These are phyloP conservation scores for Hemithea aestivaria DNA, from an alignment of 2,888 invertebrate genomes.

Conservation along the genomic window DNA sequence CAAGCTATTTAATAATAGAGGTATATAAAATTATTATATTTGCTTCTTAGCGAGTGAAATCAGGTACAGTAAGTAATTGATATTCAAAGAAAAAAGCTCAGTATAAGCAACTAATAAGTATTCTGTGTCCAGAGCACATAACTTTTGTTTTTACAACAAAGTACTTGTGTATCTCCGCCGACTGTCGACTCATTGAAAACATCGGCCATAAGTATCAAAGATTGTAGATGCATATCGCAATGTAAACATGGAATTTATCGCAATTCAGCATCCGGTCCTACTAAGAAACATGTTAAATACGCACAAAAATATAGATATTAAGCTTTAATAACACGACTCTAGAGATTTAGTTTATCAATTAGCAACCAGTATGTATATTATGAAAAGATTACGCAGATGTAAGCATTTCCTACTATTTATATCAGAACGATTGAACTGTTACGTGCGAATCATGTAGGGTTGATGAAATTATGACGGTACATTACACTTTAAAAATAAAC, in stretches of 20 bases:
- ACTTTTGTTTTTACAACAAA: conserved; percentile 26
- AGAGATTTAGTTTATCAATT: conserved; percentile 53
- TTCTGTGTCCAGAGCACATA: conserved; percentile 1
- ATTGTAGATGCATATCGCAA: conserved; percentile 42
- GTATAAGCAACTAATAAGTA: conserved; percentile 16
- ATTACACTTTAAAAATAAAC: conserved; percentile 15
- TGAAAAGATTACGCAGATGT: conserved; percentile 42
- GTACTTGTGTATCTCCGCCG: conserved; percentile 26
- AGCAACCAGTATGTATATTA: conserved; percentile 46
- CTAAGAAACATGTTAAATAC: conserved; percentile 48
- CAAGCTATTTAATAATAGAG: too few relatives aligned
- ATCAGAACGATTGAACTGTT: conserved; percentile 39
- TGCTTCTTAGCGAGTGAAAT: too few relatives aligned
- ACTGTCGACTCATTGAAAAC: conserved; percentile 42
- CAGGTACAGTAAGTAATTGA: too few relatives aligned
- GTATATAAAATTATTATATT: too few relatives aligned
- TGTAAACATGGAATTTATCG: conserved; percentile 60
- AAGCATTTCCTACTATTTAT: conserved; percentile 41
- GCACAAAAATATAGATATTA: conserved; percentile 30
- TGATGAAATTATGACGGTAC: conserved; percentile 29
- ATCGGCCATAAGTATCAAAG: conserved; percentile 29
- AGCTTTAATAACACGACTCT: conserved; percentile 40
- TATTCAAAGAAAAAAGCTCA: too few relatives aligned
- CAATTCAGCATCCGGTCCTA: conserved; percentile 50
- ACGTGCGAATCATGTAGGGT: conserved; percentile 39